These are phyloP conservation scores for Agonopterix subpropinquella DNA, from an alignment of 2,888 invertebrate species.

Conservation along the genomic window DNA sequence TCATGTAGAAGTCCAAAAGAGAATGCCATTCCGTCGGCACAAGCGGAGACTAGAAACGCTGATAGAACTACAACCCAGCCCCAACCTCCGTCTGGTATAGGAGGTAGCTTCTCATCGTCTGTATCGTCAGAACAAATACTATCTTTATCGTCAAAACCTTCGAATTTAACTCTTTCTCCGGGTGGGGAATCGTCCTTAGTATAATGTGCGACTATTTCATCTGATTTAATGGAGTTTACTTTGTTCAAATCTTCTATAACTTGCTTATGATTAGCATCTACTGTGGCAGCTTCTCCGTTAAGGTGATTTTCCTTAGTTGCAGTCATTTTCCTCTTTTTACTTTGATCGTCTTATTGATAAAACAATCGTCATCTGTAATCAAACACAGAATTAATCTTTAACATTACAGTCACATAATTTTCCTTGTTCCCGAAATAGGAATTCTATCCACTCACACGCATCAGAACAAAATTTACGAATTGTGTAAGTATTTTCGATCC, in stretches of 20 bases:
- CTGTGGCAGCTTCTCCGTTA: too few relatives aligned
- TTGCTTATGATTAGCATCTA: not conserved
- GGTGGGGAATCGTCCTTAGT: constrained; percentile 29
- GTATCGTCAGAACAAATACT: constrained; percentile 56
- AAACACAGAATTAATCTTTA: too few relatives aligned
- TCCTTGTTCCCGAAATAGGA: too few relatives aligned
- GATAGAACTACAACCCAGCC: constrained; percentile 93
- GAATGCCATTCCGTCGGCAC: constrained; percentile 94
- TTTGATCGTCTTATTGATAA: too few relatives aligned
- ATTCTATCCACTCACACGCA: too few relatives aligned
- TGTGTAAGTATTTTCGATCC: too few relatives aligned
- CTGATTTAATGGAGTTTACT: constrained; percentile 54
- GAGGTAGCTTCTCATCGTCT: constrained; percentile 58
- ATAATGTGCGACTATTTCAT: constrained; percentile 35
- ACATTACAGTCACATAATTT: too few relatives aligned
- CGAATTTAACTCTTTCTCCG: constrained; percentile 58
- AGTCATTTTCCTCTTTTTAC: too few relatives aligned
- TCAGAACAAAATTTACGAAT: too few relatives aligned
- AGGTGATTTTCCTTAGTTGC: too few relatives aligned
- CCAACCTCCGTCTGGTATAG: constrained; percentile 89
- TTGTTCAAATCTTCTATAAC: constrained; percentile 43
- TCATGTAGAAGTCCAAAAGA: constrained; percentile 93
- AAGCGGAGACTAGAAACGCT: constrained; percentile 89
- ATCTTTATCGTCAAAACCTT: constrained; percentile 62
- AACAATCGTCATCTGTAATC: too few relatives aligned